phyloP scores from a whole-genome alignment of 2,113 vertebrate species.

The Podarcis cretensis region DNA sequence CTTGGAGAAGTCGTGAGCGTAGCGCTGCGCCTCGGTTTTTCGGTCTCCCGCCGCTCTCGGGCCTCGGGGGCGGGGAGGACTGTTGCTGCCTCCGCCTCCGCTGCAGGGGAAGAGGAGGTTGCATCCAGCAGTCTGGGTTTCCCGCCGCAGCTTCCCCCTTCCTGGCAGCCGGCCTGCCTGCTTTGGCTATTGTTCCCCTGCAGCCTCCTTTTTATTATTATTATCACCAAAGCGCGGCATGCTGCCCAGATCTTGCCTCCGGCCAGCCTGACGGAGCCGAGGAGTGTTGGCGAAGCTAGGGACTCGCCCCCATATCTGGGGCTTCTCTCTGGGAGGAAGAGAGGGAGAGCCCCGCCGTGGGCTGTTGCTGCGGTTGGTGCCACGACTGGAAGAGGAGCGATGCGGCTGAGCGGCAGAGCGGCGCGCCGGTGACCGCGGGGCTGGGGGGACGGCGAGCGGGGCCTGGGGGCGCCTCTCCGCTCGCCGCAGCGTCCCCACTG shows the following conservation, averaged over 20 bases:
- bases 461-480: not conserved
- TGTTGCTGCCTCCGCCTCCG: not conserved
- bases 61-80: not conserved
- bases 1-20: not conserved
- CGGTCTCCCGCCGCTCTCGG: too few species aligned
- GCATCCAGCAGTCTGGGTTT: not conserved
- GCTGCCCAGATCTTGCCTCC: not conserved
- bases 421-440: not conserved
- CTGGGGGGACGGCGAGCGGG: not conserved
- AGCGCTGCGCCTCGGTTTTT: not conserved
- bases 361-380: not conserved
- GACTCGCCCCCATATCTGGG: too few species aligned
- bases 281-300: not conserved
- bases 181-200: not conserved
- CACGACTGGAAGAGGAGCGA: not conserved
- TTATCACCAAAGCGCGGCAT: accelerated
- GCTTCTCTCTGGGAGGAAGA: not conserved
- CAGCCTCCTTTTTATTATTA: not conserved
- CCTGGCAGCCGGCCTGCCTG: not conserved
- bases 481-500: not conserved
- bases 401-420: not conserved
- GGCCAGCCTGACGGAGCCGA: not conserved
- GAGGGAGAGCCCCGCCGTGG: not conserved
- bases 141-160: not conserved
- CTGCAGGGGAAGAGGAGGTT: not conserved